Percentiles rank a stretch among this genome's conserved stretches.
phyloP scores from a whole-genome alignment of 2,888 invertebrate species.

The Tiliacea citrago region DNA sequence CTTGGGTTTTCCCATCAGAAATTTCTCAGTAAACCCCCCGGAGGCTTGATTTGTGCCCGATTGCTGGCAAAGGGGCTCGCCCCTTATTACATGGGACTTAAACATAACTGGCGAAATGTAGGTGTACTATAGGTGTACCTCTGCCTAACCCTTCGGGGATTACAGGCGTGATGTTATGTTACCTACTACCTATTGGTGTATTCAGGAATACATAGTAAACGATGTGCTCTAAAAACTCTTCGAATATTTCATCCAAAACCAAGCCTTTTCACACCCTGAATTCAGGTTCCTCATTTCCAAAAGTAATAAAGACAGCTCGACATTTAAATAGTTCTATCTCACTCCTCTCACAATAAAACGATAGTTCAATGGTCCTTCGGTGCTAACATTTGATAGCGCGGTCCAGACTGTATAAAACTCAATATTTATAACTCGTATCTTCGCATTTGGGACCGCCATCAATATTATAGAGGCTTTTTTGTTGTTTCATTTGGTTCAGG shows the following conservation, averaged over 20 bases:
- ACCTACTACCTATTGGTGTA: neutral
- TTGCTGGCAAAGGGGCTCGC: no score
- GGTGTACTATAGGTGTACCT: no score
- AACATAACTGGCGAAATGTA: no score
- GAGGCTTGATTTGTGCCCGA: no score
- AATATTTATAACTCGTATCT: slow-evolving; percentile 47
- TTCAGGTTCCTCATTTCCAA: slow-evolving; percentile 1
- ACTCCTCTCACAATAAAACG: slow-evolving; percentile 16
- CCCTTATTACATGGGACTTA: no score
- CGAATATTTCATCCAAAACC: slow-evolving; percentile 1
- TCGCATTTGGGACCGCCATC: slow-evolving; percentile 43
- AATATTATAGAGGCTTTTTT: slow-evolving; percentile 35
- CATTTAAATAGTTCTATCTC: slow-evolving; percentile 7
- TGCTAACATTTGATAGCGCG: slow-evolving; percentile 20
- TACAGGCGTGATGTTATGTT: neutral
- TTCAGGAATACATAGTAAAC: neutral
- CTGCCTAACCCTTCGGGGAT: neutral
- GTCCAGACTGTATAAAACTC: slow-evolving; percentile 29
- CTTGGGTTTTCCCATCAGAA: neutral
- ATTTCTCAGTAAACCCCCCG: no score
- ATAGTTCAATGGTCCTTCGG: slow-evolving; percentile 17
- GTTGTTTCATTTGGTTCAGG: slow-evolving; percentile 46
- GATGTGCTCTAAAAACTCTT: neutral
- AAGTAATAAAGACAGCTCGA: slow-evolving; percentile 1
- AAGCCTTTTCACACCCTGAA: neutral